Conservation (phyloP, 2,113 vertebrate genomes). For the Elgaria multicarinata region DNA sequence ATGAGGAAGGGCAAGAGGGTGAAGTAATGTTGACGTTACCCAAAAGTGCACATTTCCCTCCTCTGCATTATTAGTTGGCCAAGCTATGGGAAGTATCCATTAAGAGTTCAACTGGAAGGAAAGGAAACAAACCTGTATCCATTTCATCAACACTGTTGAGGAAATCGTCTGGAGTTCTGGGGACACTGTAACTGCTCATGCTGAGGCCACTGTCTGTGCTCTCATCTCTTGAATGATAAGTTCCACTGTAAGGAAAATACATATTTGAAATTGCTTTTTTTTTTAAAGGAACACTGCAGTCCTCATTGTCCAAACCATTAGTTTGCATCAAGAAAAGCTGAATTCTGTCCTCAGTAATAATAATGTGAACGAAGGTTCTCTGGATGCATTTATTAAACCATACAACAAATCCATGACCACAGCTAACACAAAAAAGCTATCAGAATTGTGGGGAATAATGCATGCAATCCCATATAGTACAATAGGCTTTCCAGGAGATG, state of each 20-base stretch:
- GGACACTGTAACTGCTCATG: constrained; percentile 99
- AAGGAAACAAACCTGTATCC: constrained; percentile 89
- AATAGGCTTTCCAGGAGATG: not conserved
- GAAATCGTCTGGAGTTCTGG: constrained; percentile 97
- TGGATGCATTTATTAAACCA: not conserved
- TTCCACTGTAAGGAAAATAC: constrained; percentile 83
- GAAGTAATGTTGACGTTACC: not conserved
- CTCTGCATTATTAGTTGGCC: not conserved
- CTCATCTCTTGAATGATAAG: constrained; percentile 98
- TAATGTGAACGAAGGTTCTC: not conserved
- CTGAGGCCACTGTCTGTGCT: constrained; percentile 98
- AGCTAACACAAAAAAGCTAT: not conserved
- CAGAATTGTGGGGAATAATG: no score
- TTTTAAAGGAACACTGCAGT: not conserved
- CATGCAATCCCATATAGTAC: not conserved
- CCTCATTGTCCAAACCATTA: not conserved
- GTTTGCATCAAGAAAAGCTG: not conserved
- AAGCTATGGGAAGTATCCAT: not conserved
- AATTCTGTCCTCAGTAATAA: not conserved
- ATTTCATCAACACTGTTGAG: constrained; percentile 99
- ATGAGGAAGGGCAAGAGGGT: not conserved
- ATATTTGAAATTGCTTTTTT: not conserved
- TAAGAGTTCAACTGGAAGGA: not conserved
- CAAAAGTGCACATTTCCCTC: not conserved
- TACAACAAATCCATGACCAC: not conserved